Evolutionary conservation across 1,140 invertebrate genomes (phyloP).

Genomic region (Drosophila persimilis): DNA sequence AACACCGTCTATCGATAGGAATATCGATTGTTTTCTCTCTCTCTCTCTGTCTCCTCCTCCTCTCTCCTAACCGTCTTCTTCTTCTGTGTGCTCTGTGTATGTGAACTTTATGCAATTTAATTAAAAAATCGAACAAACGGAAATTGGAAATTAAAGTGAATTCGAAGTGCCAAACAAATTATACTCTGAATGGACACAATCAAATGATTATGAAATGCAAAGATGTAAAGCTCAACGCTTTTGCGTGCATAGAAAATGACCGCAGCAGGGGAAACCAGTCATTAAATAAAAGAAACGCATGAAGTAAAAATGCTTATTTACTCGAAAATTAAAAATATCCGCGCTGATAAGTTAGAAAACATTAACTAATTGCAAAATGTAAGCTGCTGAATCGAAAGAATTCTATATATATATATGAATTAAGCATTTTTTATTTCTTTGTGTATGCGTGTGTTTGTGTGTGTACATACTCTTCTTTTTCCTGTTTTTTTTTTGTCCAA

Average conservation of each 20-base stretch:
- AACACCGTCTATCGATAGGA: not conserved
- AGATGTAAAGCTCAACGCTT: constrained; percentile 57
- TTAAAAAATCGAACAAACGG: constrained; percentile 52
- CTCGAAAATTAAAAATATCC: constrained; percentile 52
- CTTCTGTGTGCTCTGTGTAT: constrained; percentile 2
- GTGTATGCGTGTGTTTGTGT: constrained; percentile 20
- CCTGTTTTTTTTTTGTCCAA: constrained; percentile 30
- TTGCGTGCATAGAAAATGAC: constrained; percentile 62
- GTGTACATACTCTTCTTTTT: constrained; percentile 48
- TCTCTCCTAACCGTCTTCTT: not conserved
- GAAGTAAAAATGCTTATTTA: constrained; percentile 47
- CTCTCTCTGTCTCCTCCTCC: not conserved
- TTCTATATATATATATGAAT: constrained; percentile 36
- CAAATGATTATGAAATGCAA: constrained; percentile 46
- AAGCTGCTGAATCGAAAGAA: constrained; percentile 48
- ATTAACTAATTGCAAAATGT: constrained; percentile 64
- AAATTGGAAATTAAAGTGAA: constrained; percentile 49
- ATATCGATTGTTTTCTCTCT: not conserved
- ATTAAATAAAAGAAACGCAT: constrained; percentile 42
- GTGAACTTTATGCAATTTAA: constrained; percentile 56
- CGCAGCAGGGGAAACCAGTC: constrained; percentile 43
- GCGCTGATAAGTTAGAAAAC: constrained; percentile 58
- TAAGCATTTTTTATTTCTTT: constrained; percentile 49
- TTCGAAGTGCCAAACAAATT: constrained; percentile 25
- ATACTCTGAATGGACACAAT: constrained; percentile 21